Base-by-base conservation (phyloP, 2,888 invertebrate genomes). In the Mesorhabditis sp. region DNA sequence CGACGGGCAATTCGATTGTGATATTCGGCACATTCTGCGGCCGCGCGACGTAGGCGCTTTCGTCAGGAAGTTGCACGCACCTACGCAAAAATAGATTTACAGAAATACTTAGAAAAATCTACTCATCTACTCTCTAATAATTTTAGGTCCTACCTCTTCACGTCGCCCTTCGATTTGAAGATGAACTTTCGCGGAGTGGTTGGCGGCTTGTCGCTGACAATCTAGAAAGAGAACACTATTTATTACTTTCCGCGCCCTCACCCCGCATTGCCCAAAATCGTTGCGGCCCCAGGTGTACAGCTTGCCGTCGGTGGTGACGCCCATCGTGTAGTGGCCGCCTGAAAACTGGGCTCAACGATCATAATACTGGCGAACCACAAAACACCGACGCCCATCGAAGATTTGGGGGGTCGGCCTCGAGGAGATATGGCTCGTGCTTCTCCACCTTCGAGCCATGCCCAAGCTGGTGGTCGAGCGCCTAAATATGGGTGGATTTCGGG, bases 221-320 rank as follows among this genome's bases (percentile, higher is more conserved):
- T n/a, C 58, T 50, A n/a, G 7, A 50, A 50, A 50, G n/a, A 50
- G 2, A 50, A 13, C 6, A 50, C 7, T 50, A 50, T 10, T 50
- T 13, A 2, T 50, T 13, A 50, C 7, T 10, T 50, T 50, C n/a
- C n/a, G n/a, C 7, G 41, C 15, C 7, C n/a, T 6, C 4, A 70
- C 63, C 13, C 75, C 79, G 70, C 79, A 78, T 66, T 83, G 83
- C 5, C 72, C 73, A 45, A 76, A 74, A 65, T 83, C 83, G 71
- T 83, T 83, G 66, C 78, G 72, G 15, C 83, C 83, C 82, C 82
- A 83, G 5, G 75, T 74, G 70, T 74, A 82, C 6, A 79, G 71
- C 4, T 70, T 50, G 45, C 82, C 82, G 45, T 77, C 76, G 2
- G 65, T 65, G 7, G 77, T 75, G 15, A 79, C 68, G 15, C 73